Evolutionary conservation across 2,797 vertebrate genomes (phyloP), one percentile per base, ranked within the genome.

Genomic region (Chaunax sp.): DNA sequence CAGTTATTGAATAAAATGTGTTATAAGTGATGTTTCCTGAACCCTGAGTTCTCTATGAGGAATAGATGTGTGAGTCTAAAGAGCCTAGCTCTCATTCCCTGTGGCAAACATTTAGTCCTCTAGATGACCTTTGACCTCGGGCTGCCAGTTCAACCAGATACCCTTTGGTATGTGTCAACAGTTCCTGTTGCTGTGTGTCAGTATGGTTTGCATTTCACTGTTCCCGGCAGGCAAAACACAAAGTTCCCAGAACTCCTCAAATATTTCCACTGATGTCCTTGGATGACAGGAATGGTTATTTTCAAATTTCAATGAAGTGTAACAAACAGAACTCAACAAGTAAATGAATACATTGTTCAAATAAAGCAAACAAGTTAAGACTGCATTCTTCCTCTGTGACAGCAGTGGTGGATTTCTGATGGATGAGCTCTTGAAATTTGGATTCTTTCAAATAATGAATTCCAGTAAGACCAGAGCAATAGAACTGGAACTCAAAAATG

Each of bases 101-200:
- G n/a, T 51, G 20, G 15, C 41, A 30, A 65, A 53, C 35, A 54
- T 49, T 45, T n/a, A 37, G 41, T 35, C 28, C 23, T 28, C 0
- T 0, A 49, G 49, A 64, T 69, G 51, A 64, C 37, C 50, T 64
- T 18, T 64, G 53, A 73, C 71, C 38, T 15, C 50, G 30, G 25
- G 3, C 1, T 28, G 11, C 30, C 4, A 41, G 26, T 62, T 75
- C 40, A 64, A 51, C 35, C 23, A 44, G 12, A 66, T 35, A 45
- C 20, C 68, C 38, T 52, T 37, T 55, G 50, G 35, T 30, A 9
- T 30, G 5, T 40, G 28, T 4, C 56, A 38, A 64, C 43, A 33
- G 37, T 56, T 53, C 19, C 61, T 16, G 57, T n/a, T 37, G 30
- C 26, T 0, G 6, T 10, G 15, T 49, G 20, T 54, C 46, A 45